Conservation (phyloP, 2,113 vertebrate species). For the Nothobranchius furzeri region DNA sequence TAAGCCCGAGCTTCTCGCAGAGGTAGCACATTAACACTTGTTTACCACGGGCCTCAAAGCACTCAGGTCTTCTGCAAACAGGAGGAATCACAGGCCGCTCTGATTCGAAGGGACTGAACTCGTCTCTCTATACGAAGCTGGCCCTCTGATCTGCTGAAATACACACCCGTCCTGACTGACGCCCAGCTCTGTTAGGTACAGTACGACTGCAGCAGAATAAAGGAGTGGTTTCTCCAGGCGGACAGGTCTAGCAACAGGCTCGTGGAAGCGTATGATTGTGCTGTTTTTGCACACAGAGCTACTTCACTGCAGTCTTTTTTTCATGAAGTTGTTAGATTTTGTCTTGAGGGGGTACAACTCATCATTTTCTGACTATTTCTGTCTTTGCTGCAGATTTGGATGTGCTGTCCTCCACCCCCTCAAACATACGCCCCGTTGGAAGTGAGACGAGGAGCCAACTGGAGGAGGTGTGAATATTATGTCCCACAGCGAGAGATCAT, state of each 20-base stretch:
- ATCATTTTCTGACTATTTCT: constrained; percentile 39
- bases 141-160: constrained; percentile 16
- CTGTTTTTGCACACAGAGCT: constrained; percentile 46
- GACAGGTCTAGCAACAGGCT: constrained; percentile 43
- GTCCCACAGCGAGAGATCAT: constrained; percentile 50
- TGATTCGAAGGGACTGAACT: constrained; percentile 34
- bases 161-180: background rate
- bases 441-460: constrained; percentile 42
- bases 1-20: constrained; percentile 46
- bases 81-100: constrained; percentile 27
- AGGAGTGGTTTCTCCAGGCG: constrained; percentile 38
- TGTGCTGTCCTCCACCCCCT: constrained; percentile 30
- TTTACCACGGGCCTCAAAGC: constrained; percentile 52
- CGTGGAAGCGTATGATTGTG: constrained; percentile 37
- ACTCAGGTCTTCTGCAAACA: constrained; percentile 28
- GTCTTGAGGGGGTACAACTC: constrained; percentile 56
- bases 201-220: constrained; percentile 34
- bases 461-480: constrained; percentile 57
- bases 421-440: constrained; percentile 28
- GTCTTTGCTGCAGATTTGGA: constrained; percentile 23
- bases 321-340: constrained; percentile 52
- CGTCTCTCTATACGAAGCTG: constrained; percentile 18
- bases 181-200: constrained; percentile 19
- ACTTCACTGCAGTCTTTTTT: constrained; percentile 22
- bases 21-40: constrained; percentile 57